Evolutionary conservation across 2,888 invertebrate species (phyloP).

Genomic region (Pachydiplax longipennis): DNA sequence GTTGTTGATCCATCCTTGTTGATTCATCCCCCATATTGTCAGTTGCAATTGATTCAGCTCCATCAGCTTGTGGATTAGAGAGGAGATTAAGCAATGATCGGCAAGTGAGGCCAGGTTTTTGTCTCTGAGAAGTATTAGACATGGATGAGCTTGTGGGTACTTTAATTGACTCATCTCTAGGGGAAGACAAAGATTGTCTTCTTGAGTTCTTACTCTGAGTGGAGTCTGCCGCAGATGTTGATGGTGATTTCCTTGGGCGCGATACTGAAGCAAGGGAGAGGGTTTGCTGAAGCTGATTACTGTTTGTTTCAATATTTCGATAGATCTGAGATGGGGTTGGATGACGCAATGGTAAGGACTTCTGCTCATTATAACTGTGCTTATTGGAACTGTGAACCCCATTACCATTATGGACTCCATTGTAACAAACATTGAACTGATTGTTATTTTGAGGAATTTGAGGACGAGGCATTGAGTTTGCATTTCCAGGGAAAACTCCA

Average conservation of each 20-base stretch:
- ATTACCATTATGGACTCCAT: slow-evolving; percentile 8
- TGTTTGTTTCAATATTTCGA: slow-evolving; percentile 16
- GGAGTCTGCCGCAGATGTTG: not conserved
- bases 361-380: not conserved
- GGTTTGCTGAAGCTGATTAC: not conserved
- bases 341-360: not conserved
- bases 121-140: not conserved
- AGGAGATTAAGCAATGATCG: slow-evolving; percentile 70
- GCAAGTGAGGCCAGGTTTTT: slow-evolving; percentile 50
- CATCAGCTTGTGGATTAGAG: slow-evolving; percentile 49
- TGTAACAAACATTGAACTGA: not conserved
- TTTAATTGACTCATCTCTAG: not conserved
- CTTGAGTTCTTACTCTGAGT: slow-evolving; percentile 26
- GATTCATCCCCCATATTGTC: not conserved
- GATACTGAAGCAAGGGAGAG: not conserved
- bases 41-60: not conserved
- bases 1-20: not conserved
- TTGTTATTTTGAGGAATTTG: not conserved
- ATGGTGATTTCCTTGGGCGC: slow-evolving; percentile 1
- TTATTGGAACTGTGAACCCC: not conserved
- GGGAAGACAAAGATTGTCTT: not conserved
- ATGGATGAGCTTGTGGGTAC: not conserved
- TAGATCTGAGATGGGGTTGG: not conserved
- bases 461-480: not conserved
- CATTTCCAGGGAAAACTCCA: not conserved